Evolutionary conservation across 2,797 vertebrate genomes (phyloP).

Genomic region (Silurus aristotelis): DNA sequence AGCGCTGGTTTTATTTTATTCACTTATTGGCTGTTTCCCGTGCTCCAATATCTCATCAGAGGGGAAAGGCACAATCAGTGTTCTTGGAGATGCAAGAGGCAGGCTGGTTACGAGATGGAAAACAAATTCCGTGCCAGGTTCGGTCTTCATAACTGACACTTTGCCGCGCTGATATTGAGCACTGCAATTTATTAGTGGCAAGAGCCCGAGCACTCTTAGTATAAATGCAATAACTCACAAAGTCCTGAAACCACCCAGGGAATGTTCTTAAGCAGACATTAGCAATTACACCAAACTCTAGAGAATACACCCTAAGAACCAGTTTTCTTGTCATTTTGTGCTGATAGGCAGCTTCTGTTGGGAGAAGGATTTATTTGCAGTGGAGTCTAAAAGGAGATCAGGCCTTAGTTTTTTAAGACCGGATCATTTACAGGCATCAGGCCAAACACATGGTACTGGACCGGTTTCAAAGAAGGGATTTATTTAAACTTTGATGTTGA

Average conservation of each 20-base stretch:
- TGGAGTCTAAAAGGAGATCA: background rate
- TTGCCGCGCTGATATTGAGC: slow-evolving; percentile 66
- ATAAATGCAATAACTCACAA: slow-evolving; percentile 66
- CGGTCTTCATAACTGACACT: slow-evolving; percentile 72
- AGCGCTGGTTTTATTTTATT: slow-evolving; percentile 42
- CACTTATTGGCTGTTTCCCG: slow-evolving; percentile 45
- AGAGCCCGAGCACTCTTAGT: slow-evolving; percentile 60
- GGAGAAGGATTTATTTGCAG: slow-evolving; percentile 30
- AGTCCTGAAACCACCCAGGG: slow-evolving; percentile 51
- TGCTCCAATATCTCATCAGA: slow-evolving; percentile 57
- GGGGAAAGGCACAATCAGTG: slow-evolving; percentile 69
- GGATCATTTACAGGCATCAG: slow-evolving; percentile 1
- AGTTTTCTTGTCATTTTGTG: slow-evolving; percentile 44
- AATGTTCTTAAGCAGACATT: slow-evolving; percentile 53
- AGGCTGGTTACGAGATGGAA: slow-evolving; percentile 70
- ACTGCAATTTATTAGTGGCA: slow-evolving; percentile 69
- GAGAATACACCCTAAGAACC: slow-evolving; percentile 42
- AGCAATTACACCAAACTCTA: slow-evolving; percentile 58
- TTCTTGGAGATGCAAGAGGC: slow-evolving; percentile 60
- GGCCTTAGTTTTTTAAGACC: slow-evolving; percentile 12
- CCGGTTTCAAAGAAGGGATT: background rate
- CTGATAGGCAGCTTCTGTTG: slow-evolving; percentile 39
- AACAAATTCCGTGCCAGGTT: slow-evolving; percentile 70
- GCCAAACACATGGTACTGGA: background rate
- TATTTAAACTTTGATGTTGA: background rate